A percentile compares a stretch with the other conserved stretches of the same genome.
phyloP scores from a whole-genome alignment of 1,140 invertebrate species.

The Zaprionus ornatus region DNA sequence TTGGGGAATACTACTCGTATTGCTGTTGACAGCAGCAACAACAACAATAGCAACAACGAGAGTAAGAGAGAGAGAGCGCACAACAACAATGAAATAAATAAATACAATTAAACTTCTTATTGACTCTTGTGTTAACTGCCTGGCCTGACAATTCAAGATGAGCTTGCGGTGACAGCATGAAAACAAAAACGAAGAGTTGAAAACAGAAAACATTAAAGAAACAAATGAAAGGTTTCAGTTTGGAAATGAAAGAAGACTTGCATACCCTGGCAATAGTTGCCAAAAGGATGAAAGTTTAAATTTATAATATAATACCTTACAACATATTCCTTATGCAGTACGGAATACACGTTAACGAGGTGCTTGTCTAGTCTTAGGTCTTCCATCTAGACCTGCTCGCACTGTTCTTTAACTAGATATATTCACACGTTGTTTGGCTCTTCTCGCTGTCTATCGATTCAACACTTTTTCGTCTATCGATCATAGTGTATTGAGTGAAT shows the following conservation, averaged over 20 bases:
- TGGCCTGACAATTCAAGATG: constrained; percentile 48
- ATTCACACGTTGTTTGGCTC: too few species aligned
- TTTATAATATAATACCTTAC: too few species aligned
- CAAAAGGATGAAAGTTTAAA: too few species aligned
- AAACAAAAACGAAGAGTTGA: neutral
- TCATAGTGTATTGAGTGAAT: too few species aligned
- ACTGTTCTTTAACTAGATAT: too few species aligned
- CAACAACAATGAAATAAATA: constrained; percentile 62
- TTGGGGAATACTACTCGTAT: constrained; percentile 33
- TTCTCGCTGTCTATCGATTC: too few species aligned
- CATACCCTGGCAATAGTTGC: neutral
- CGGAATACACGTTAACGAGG: too few species aligned
- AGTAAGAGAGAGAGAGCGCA: constrained; percentile 21
- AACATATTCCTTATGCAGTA: too few species aligned
- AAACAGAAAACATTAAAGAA: neutral
- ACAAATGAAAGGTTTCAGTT: neutral
- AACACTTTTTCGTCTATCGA: too few species aligned
- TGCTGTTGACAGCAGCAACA: constrained; percentile 58
- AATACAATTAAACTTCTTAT: constrained; percentile 64
- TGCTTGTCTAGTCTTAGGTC: too few species aligned
- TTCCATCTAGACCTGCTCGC: too few species aligned
- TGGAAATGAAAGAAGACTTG: neutral
- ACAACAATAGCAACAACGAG: constrained; percentile 33
- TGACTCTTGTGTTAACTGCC: constrained; percentile 44
- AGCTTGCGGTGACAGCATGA: constrained; percentile 35